A percentile compares a stretch with the other conserved stretches of the same genome.
phyloP scores from a whole-genome alignment of 2,113 vertebrate genomes.

The Spea multiplicata region DNA sequence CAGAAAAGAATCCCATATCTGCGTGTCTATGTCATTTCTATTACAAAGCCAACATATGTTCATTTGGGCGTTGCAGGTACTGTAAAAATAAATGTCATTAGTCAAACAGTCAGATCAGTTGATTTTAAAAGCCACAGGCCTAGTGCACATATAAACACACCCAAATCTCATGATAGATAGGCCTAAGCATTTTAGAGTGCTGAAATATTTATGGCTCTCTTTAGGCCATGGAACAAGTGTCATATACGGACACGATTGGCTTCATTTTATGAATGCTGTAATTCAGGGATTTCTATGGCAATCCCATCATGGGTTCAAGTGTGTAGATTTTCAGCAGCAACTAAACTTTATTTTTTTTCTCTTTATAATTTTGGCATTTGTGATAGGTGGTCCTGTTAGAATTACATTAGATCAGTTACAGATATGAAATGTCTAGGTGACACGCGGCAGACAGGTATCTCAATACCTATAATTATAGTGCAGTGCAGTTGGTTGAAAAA shows the following conservation, averaged over 20 bases:
- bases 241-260: constrained; percentile 20
- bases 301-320: background rate
- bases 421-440: no score
- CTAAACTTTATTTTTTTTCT: no score
- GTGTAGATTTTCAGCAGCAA: no score
- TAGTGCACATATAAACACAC: constrained; percentile 35
- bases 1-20: no score
- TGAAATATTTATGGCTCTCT: constrained; percentile 35
- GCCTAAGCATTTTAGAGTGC: constrained; percentile 13
- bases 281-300: constrained; percentile 5
- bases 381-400: no score
- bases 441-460: no score
- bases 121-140: constrained; percentile 22
- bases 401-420: no score
- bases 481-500: no score
- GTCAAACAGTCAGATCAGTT: constrained; percentile 20
- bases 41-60: constrained; percentile 1
- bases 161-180: constrained; percentile 26
- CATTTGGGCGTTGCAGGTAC: constrained; percentile 22
- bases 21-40: background rate
- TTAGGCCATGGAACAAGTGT: constrained; percentile 23
- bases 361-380: no score
- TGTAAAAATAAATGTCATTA: constrained; percentile 16
- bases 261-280: constrained; percentile 21
- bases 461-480: no score